Conservation (phyloP, 2,888 invertebrate species). For the Seladonia tumulorum region DNA sequence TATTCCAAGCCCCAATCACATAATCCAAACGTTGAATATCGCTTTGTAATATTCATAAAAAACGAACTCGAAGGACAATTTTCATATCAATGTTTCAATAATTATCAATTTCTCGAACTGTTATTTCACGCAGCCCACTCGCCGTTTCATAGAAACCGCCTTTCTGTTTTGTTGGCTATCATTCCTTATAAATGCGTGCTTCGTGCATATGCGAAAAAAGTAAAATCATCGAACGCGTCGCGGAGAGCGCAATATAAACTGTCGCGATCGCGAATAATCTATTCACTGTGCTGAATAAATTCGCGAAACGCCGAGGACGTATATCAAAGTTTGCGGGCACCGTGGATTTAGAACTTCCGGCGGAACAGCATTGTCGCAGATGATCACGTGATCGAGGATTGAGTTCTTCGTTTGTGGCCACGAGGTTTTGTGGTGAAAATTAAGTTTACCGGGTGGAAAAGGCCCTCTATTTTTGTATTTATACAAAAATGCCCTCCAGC, state of each 20-base stretch:
- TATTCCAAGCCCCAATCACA: not conserved
- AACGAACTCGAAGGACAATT: not conserved
- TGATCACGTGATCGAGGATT: slow-evolving; percentile 91
- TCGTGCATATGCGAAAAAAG: slow-evolving; percentile 38
- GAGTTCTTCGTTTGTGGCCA: slow-evolving; percentile 94
- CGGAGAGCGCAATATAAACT: slow-evolving; percentile 28
- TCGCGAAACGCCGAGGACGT: not conserved
- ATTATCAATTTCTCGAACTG: not conserved
- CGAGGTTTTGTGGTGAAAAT: slow-evolving; percentile 92
- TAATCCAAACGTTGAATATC: not conserved
- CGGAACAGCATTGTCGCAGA: slow-evolving; percentile 80
- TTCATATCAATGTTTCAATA: not conserved
- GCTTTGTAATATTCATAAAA: not conserved
- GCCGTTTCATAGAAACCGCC: slow-evolving; percentile 21
- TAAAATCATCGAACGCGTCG: slow-evolving; percentile 47
- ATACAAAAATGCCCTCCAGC: slow-evolving; percentile 93
- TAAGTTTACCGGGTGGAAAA: slow-evolving; percentile 86
- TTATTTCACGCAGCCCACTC: not conserved
- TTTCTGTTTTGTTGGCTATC: slow-evolving; percentile 28
- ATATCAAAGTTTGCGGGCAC: slow-evolving; percentile 63
- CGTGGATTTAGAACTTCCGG: slow-evolving; percentile 79
- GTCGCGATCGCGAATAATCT: not conserved
- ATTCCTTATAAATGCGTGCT: slow-evolving; percentile 33
- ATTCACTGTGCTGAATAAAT: slow-evolving; percentile 8
- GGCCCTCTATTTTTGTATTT: slow-evolving; percentile 84